These are phyloP conservation scores for Trematomus bernacchii DNA, from an alignment of 2,797 vertebrate genomes.

Conservation along the genomic window DNA sequence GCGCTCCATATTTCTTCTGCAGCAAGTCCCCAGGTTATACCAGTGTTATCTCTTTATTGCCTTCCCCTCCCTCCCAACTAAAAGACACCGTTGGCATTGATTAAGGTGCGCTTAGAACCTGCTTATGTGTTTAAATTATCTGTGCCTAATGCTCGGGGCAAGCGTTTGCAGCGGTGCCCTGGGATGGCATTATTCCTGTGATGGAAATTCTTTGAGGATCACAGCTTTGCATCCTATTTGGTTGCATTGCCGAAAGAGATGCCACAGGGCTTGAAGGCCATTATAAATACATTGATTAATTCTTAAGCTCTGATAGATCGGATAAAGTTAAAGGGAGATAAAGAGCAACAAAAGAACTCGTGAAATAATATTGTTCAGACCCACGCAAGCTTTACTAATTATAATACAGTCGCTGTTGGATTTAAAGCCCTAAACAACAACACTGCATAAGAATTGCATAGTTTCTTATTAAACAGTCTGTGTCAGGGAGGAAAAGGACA, in stretches of 20 bases:
- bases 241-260: constrained; percentile 82
- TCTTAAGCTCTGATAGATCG: constrained; percentile 83
- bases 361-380: constrained; percentile 54
- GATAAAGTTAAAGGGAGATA: constrained; percentile 74
- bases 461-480: constrained; percentile 45
- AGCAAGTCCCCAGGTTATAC: constrained; percentile 84
- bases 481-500: constrained; percentile 22
- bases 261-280: constrained; percentile 81
- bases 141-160: constrained; percentile 83
- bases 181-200: constrained; percentile 85
- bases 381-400: constrained; percentile 54
- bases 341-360: constrained; percentile 63
- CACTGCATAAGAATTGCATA: constrained; percentile 5
- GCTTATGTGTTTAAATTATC: constrained; percentile 90
- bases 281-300: constrained; percentile 87
- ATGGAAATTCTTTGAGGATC: constrained; percentile 88
- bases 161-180: constrained; percentile 81
- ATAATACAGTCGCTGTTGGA: constrained; percentile 34
- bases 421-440: constrained; percentile 55
- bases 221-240: constrained; percentile 88
- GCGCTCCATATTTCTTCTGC: constrained; percentile 81
- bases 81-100: constrained; percentile 85
- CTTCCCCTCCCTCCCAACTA: constrained; percentile 77
- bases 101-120: constrained; percentile 87
- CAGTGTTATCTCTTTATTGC: constrained; percentile 85